Base-by-base conservation (phyloP, 2,888 invertebrate genomes). In the Odiellus spinosus region DNA sequence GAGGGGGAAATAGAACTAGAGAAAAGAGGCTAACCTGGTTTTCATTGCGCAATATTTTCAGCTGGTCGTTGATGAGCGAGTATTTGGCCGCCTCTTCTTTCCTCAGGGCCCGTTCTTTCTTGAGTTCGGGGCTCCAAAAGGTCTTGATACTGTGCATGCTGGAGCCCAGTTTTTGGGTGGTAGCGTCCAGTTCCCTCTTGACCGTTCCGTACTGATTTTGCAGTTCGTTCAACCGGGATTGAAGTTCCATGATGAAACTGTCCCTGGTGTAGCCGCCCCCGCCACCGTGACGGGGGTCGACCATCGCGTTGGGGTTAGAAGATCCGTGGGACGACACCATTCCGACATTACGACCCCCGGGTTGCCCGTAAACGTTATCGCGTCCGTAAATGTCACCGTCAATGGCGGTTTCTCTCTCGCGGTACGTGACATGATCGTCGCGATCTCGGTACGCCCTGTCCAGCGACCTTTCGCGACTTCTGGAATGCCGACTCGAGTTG, bases 81-180 rank as follows among this genome's bases (percentile, higher is more conserved):
- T 90, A 91, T 70, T 93, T 91, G 63, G 91, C 88, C 66, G 87
- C 86, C 70, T 98, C 96, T 69, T 98, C 96, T 66, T 96, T 96
- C 59, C 96, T 74, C 60, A 95, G 68, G 44, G 91, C 88, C 56
- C 96, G 73, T 70, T 98, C 96, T 70, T 95, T 93, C 73, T 98
- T 98, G 67, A 98, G 73, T 72, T 98, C 98, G 17, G 98, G 98
- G 65, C 93, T 93, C 98, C 98, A 98, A 71, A 98, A 99, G 47
- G 96, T 96, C 74, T 96, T 98, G 69, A 98, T 98, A 71, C 93
- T 93, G 72, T 96, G 95, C 95, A 98, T 98, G 62, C 87, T 88
- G 64, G 91, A 91, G 67, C 90, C 88, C 61, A 96, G 76, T 70
- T 96, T 96, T 71, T 95, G 93, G 68, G 93, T 91, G 57, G 91